Conservation (phyloP, 2,888 invertebrate species). For the Rhagonycha lutea region DNA sequence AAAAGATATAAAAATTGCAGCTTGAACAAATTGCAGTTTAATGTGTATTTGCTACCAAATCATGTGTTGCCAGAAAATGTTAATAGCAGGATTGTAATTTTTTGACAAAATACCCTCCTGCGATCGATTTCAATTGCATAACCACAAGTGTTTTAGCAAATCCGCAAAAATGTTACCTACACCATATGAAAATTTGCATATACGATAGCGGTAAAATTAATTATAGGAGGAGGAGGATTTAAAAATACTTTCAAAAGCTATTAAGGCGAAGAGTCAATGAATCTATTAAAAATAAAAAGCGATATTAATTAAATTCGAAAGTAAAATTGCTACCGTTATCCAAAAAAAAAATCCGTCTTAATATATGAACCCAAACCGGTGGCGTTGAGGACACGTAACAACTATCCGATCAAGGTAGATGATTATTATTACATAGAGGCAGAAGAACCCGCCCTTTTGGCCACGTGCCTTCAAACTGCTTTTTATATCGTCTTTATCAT, state of each 20-base stretch:
- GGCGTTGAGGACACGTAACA: constrained; percentile 22
- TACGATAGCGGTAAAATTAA: not conserved
- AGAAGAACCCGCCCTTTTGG: constrained; percentile 35
- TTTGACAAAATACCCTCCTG: not conserved
- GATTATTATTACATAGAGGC: constrained; percentile 40
- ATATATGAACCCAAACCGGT: constrained; percentile 12
- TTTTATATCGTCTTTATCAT: constrained; percentile 54
- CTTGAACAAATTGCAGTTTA: constrained; percentile 19
- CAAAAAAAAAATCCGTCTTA: constrained; percentile 6
- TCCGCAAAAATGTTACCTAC: not conserved
- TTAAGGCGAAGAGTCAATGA: not conserved
- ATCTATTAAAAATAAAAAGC: constrained; percentile 1
- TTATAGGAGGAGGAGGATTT: not conserved
- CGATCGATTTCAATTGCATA: not conserved
- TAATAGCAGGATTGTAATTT: not conserved
- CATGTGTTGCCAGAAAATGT: constrained; percentile 7
- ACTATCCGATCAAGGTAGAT: constrained; percentile 24
- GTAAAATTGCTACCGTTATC: constrained; percentile 4
- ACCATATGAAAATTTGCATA: not conserved
- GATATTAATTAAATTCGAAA: constrained; percentile 1
- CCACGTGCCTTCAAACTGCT: constrained; percentile 44
- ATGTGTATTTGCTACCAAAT: constrained; percentile 20
- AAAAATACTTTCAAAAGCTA: not conserved
- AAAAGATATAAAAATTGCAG: constrained; percentile 16
- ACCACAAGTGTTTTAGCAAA: not conserved